phyloP scores from a whole-genome alignment of 2,797 vertebrate species.

The Centropyge bicolor region DNA sequence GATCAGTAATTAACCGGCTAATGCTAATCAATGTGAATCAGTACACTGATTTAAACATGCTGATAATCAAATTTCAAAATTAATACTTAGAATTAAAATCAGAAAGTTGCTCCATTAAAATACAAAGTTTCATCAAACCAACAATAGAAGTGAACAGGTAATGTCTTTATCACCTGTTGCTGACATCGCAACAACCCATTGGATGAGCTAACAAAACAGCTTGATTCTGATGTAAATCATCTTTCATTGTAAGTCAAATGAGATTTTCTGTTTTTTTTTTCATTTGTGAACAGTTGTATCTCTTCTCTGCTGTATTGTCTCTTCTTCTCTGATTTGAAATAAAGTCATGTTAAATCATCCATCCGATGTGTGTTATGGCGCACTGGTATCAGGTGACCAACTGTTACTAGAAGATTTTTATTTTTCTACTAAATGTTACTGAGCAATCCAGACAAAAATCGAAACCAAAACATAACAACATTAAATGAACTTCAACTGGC shows the following conservation, averaged over 20 bases:
- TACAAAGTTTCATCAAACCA: background rate
- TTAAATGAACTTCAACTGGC: too few relatives aligned
- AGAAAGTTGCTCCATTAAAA: background rate
- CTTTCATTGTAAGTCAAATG: background rate
- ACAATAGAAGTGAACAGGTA: background rate
- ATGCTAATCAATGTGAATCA: conserved; percentile 3
- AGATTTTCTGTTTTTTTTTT: background rate
- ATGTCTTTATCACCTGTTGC: background rate
- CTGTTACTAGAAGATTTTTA: background rate
- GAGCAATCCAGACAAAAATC: too few relatives aligned
- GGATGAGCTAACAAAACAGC: background rate
- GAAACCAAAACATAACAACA: too few relatives aligned
- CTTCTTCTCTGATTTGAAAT: conserved; percentile 42
- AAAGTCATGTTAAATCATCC: conserved; percentile 30
- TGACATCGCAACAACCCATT: background rate
- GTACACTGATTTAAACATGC: background rate
- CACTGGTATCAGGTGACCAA: too few relatives aligned
- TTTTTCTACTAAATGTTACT: too few relatives aligned
- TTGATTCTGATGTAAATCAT: background rate
- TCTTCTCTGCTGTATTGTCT: background rate
- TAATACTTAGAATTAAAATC: background rate
- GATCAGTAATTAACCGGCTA: background rate
- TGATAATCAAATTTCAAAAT: background rate
- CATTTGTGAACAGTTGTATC: background rate
- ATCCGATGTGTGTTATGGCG: background rate